Percentiles rank a stretch among this genome's conserved stretches.
phyloP scores from a whole-genome alignment of 2,797 vertebrate genomes.

The Labroides dimidiatus region DNA sequence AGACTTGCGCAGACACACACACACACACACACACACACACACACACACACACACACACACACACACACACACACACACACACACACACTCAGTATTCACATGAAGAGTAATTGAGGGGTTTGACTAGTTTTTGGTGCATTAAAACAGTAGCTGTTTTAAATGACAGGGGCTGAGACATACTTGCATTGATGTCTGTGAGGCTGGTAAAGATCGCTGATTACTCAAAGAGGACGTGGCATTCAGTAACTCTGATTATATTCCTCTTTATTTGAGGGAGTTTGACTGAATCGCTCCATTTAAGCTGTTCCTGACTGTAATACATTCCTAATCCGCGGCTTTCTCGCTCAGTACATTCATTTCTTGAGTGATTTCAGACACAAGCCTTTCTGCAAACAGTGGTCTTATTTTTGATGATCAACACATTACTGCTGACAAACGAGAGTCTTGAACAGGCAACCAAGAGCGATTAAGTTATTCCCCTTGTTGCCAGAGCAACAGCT shows the following conservation, averaged over 20 bases:
- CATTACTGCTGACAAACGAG: conserved; percentile 57
- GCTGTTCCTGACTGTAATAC: conserved; percentile 67
- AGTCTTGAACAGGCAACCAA: conserved; percentile 46
- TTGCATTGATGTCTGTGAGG: conserved; percentile 80
- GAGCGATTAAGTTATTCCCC: conserved; percentile 58
- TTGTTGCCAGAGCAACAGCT: conserved; percentile 71
- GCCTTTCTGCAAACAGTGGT: conserved; percentile 64
- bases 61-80: conserved; percentile 42
- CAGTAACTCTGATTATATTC: conserved; percentile 71
- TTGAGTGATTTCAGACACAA: conserved; percentile 61
- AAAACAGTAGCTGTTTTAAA: conserved; percentile 83
- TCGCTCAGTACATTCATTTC: conserved; percentile 42
- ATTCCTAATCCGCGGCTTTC: conserved; percentile 67
- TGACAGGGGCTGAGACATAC: conserved; percentile 80
- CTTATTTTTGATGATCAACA: conserved; percentile 67
- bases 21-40: conserved; percentile 54
- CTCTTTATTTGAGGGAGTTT: conserved; percentile 64
- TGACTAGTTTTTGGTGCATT: conserved; percentile 82
- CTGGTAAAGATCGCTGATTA: conserved; percentile 81
- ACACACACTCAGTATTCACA: conserved; percentile 70
- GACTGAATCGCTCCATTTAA: conserved; percentile 64
- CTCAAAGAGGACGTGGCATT: conserved; percentile 81
- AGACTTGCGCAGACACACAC: conserved; percentile 26
- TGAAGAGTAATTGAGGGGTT: conserved; percentile 83
- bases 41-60: conserved; percentile 18